Evolutionary conservation across 1,140 invertebrate genomes (phyloP).

Genomic region (Sogatella furcifera): DNA sequence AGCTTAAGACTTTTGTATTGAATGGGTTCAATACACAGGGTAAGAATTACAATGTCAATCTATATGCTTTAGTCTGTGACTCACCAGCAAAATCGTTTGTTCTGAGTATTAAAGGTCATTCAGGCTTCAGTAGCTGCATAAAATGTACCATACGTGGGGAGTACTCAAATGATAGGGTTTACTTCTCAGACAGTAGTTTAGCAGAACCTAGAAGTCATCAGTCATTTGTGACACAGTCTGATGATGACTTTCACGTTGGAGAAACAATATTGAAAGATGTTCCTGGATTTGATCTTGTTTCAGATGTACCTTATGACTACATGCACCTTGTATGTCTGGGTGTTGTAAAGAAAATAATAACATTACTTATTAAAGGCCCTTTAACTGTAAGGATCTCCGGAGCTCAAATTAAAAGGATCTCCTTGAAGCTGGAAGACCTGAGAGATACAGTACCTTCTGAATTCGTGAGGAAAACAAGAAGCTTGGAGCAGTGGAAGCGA

Average conservation of each 20-base stretch:
- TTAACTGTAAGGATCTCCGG: conserved; percentile 3
- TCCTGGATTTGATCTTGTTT: conserved; percentile 6
- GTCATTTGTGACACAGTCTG: background rate
- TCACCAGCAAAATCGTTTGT: background rate
- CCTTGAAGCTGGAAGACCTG: background rate
- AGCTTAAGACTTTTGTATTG: too few relatives aligned
- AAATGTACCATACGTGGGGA: conserved; percentile 6
- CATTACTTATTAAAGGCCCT: background rate
- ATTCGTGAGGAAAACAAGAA: conserved; percentile 8
- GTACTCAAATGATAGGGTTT: conserved; percentile 5
- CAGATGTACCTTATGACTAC: conserved; percentile 7
- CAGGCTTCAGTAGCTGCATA: conserved; percentile 7
- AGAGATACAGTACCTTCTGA: background rate
- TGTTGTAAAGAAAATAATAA: conserved; percentile 3
- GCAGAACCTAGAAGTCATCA: conserved; percentile 1
- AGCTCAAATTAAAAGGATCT: conserved; percentile 1
- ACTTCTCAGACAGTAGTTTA: background rate
- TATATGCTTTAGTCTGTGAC: too few relatives aligned
- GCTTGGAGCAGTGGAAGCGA: background rate
- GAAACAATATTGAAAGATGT: conserved; percentile 2
- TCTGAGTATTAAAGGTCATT: conserved; percentile 4
- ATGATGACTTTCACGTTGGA: conserved; percentile 6
- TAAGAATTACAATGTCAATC: too few relatives aligned
- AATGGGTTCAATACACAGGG: too few relatives aligned
- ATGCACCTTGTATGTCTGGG: conserved; percentile 6